These are phyloP conservation scores for Myoxocephalus aenaeus DNA, from an alignment of 2,797 vertebrate species.

Conservation along the genomic window DNA sequence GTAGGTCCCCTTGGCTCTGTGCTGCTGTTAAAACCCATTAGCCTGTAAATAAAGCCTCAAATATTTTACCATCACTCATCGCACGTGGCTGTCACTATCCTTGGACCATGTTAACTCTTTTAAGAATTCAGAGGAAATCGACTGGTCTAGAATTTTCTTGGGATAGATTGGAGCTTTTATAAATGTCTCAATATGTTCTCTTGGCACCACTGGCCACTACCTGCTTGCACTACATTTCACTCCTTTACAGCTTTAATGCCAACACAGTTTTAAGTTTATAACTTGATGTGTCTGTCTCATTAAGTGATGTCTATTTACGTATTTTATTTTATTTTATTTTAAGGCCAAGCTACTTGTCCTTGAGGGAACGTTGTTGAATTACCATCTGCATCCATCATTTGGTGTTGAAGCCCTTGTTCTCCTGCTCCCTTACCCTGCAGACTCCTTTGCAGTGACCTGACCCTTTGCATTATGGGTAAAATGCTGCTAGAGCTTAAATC, in stretches of 20 bases:
- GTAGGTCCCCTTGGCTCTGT: background rate
- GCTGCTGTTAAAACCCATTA: constrained; percentile 21
- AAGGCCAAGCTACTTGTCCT: constrained; percentile 53
- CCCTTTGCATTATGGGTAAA: constrained; percentile 68
- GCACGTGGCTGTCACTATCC: background rate
- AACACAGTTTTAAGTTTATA: constrained; percentile 57
- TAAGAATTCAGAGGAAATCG: background rate
- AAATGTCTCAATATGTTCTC: background rate
- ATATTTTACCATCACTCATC: background rate
- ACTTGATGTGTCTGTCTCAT: constrained; percentile 47
- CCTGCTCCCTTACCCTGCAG: constrained; percentile 31
- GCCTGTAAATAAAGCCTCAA: constrained; percentile 15
- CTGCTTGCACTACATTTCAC: constrained; percentile 26
- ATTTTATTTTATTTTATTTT: constrained; percentile 56
- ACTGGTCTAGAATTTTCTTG: background rate
- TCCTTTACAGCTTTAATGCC: constrained; percentile 30
- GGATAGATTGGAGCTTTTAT: background rate
- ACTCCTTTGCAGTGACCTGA: constrained; percentile 70
- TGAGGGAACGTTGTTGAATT: constrained; percentile 53
- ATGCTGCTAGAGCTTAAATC: constrained; percentile 73
- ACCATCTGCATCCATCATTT: constrained; percentile 70
- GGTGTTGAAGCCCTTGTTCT: constrained; percentile 49
- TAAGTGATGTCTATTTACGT: constrained; percentile 64
- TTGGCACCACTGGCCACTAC: constrained; percentile 1
- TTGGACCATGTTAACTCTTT: background rate